A percentile compares a stretch with the other conserved stretches of the same genome.
These are phyloP conservation scores for Eulacestoma nigropectus DNA, from an alignment of 2,113 vertebrate genomes.

Conservation along the genomic window DNA sequence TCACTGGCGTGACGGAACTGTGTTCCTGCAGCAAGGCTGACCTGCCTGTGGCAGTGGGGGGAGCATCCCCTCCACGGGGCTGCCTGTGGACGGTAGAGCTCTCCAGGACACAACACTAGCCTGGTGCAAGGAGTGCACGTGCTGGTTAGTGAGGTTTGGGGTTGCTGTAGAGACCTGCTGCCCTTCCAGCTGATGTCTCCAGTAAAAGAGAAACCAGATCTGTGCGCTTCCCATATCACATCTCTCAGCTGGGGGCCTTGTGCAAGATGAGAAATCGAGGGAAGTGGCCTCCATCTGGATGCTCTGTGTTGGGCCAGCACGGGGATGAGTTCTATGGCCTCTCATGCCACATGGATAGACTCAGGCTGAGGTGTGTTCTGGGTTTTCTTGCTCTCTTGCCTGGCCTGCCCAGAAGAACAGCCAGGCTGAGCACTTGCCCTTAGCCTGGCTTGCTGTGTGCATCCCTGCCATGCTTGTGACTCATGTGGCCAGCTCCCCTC, in stretches of 20 bases:
- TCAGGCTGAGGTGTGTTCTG: not conserved
- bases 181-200: not conserved
- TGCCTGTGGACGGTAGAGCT: not conserved
- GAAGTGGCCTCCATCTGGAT: not conserved
- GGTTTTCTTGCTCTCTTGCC: not conserved
- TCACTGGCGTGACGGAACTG: accelerated
- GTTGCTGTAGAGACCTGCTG: not conserved
- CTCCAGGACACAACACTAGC: not conserved
- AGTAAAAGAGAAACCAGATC: not conserved
- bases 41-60: not conserved
- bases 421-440: not conserved
- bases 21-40: not conserved
- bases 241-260: not conserved
- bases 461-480: not conserved
- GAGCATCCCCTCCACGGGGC: not conserved
- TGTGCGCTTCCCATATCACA: not conserved
- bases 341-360: not conserved
- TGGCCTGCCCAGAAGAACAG: not conserved
- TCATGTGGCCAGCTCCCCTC: not conserved
- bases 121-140: not conserved
- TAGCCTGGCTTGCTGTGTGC: accelerated
- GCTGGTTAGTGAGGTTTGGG: not conserved
- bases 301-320: not conserved
- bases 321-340: not conserved
- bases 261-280: not conserved